Percentiles rank a stretch among this genome's conserved stretches.
phyloP scores from a whole-genome alignment of 2,797 vertebrate species.

The Halcyon smyrnensis region DNA sequence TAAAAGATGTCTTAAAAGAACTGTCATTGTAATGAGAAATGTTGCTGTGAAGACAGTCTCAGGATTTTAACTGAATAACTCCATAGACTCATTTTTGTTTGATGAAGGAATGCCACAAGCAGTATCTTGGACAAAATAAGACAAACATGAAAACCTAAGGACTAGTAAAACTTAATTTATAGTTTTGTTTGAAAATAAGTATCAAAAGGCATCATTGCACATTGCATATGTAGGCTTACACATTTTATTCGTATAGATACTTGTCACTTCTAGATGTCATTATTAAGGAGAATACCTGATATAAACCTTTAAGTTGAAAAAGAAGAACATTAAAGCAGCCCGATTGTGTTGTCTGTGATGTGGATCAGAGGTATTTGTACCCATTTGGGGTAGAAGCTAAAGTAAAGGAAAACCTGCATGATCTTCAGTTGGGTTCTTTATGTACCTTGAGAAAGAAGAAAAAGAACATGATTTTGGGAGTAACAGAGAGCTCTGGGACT shows the following conservation, averaged over 20 bases:
- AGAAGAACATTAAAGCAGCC: not conserved
- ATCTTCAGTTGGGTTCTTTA: not conserved
- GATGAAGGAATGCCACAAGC: not conserved
- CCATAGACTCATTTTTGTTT: not conserved
- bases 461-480: not conserved
- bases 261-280: not conserved
- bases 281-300: not conserved
- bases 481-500: not conserved
- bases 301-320: not conserved
- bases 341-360: not conserved
- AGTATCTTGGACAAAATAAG: not conserved
- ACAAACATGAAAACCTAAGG: not conserved
- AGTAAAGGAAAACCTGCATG: not conserved
- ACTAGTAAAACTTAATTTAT: not conserved
- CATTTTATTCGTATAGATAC: not conserved
- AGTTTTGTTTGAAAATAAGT: not conserved
- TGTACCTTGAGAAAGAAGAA: not conserved
- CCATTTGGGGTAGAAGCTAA: not conserved
- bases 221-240: not conserved
- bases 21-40: not conserved
- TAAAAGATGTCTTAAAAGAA: conserved; percentile 3
- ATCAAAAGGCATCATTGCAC: not conserved
- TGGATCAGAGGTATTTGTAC: not conserved
- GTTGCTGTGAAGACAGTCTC: not conserved
- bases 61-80: not conserved